Evolutionary conservation across 2,113 vertebrate genomes (phyloP).

Genomic region (Indri indri): DNA sequence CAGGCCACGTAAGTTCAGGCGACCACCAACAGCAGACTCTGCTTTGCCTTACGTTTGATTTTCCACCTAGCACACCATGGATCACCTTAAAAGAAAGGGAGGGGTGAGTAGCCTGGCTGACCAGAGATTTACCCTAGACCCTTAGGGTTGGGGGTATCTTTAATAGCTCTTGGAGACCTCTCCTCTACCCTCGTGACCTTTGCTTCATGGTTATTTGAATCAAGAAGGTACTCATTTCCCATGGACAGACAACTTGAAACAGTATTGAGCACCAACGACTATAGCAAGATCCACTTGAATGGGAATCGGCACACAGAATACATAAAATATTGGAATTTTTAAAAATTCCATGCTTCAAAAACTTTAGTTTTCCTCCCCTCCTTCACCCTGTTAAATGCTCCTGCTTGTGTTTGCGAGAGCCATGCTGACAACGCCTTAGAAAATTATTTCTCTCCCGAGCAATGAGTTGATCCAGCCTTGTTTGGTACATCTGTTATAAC

Average conservation of each 20-base stretch:
- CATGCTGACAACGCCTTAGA: constrained; percentile 37
- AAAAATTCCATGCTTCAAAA: constrained; percentile 39
- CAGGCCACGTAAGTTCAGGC: not conserved
- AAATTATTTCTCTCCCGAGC: constrained; percentile 64
- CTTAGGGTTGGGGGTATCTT: not conserved
- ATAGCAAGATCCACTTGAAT: not conserved
- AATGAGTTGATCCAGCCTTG: constrained; percentile 66
- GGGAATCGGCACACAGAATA: not conserved
- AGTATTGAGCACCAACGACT: not conserved
- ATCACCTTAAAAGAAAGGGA: not conserved
- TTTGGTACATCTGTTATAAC: constrained; percentile 73
- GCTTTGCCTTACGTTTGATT: not conserved
- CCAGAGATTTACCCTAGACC: not conserved
- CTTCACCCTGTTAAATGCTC: constrained; percentile 47
- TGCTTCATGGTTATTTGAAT: not conserved
- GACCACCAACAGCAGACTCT: not conserved
- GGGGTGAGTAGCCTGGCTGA: not conserved
- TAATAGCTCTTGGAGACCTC: not conserved
- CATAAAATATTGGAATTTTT: not conserved
- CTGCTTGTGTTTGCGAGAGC: constrained; percentile 45
- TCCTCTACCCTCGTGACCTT: not conserved
- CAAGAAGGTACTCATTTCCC: not conserved
- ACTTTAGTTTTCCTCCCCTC: not conserved
- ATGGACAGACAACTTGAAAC: not conserved
- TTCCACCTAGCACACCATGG: not conserved